These are phyloP conservation scores for Monomorium pharaonis DNA, from an alignment of 1,140 invertebrate species.

Conservation along the genomic window DNA sequence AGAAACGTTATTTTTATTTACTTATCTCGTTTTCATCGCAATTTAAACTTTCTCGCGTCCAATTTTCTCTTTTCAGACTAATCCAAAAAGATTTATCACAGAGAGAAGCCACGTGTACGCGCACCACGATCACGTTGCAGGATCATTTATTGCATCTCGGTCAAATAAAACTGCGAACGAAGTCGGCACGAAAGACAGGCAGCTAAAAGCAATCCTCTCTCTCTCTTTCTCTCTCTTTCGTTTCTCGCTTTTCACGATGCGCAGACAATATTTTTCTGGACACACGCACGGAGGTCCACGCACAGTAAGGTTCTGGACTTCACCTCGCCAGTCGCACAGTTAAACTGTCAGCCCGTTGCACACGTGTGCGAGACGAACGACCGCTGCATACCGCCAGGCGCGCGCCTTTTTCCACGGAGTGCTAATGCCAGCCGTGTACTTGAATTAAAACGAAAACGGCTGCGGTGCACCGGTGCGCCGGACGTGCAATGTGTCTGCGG, in stretches of 20 bases:
- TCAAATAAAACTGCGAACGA: background rate
- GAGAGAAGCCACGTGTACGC: background rate
- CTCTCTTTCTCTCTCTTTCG: background rate
- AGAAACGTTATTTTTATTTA: background rate
- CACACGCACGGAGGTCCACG: background rate
- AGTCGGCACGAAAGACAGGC: background rate
- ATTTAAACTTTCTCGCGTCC: background rate
- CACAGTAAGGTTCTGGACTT: slow-evolving; percentile 22
- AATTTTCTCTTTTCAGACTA: background rate
- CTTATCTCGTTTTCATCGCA: background rate
- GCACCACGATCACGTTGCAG: background rate
- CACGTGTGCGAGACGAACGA: slow-evolving; percentile 25
- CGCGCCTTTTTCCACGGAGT: background rate
- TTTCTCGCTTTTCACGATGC: background rate
- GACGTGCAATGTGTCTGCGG: slow-evolving; percentile 55
- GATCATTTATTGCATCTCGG: background rate
- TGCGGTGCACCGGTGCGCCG: slow-evolving; percentile 39
- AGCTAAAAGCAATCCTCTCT: background rate
- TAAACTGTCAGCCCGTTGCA: slow-evolving; percentile 10
- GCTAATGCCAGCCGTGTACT: slow-evolving; percentile 50
- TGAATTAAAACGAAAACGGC: slow-evolving; percentile 61
- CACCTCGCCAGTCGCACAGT: background rate
- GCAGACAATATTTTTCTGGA: slow-evolving; percentile 23
- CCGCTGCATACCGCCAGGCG: slow-evolving; percentile 38
- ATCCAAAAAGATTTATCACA: background rate